A percentile compares a stretch with the other conserved stretches of the same genome.
Conservation (phyloP, 2,797 vertebrate genomes). For the Melanotaenia pygmaea region DNA sequence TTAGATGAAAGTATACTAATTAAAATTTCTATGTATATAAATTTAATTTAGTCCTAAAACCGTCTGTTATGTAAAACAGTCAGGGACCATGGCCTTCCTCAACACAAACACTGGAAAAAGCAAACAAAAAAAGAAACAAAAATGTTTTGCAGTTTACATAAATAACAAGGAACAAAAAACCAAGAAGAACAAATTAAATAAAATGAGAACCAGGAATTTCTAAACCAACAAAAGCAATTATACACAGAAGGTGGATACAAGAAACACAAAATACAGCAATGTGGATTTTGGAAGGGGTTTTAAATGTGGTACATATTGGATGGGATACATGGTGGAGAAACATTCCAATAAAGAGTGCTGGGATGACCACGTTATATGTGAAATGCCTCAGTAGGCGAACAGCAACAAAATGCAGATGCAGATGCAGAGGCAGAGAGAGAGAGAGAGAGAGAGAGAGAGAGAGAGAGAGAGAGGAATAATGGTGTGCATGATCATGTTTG, state of each 20-base stretch:
- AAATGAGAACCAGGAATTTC: conserved; percentile 52
- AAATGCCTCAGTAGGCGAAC: conserved; percentile 39
- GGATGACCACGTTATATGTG: conserved; percentile 32
- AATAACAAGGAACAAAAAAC: conserved; percentile 60
- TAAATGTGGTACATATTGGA: conserved; percentile 29
- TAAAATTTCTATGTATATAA: conserved; percentile 9
- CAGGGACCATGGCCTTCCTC: conserved; percentile 73
- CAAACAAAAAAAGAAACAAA: conserved; percentile 61
- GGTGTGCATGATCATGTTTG: conserved; percentile 69
- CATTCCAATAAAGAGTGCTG: conserved; percentile 37
- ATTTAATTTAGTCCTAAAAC: conserved; percentile 8
- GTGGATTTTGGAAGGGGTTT: conserved; percentile 24
- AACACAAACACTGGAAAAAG: conserved; percentile 69
- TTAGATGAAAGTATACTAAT: conserved; percentile 2
- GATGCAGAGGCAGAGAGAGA: conserved; percentile 21
- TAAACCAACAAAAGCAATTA: conserved; percentile 62
- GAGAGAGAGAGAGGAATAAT: conserved; percentile 55
- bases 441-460: conserved; percentile 38
- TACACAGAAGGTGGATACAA: conserved; percentile 55
- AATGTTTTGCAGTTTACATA: conserved; percentile 59
- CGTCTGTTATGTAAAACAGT: conserved; percentile 54
- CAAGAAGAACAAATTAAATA: conserved; percentile 56
- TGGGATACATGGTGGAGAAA: conserved; percentile 30
- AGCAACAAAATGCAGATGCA: conserved; percentile 42
- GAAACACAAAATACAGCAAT: conserved; percentile 52